These are phyloP conservation scores for Gortyna flavago DNA, from an alignment of 2,888 invertebrate species.

Conservation along the genomic window DNA sequence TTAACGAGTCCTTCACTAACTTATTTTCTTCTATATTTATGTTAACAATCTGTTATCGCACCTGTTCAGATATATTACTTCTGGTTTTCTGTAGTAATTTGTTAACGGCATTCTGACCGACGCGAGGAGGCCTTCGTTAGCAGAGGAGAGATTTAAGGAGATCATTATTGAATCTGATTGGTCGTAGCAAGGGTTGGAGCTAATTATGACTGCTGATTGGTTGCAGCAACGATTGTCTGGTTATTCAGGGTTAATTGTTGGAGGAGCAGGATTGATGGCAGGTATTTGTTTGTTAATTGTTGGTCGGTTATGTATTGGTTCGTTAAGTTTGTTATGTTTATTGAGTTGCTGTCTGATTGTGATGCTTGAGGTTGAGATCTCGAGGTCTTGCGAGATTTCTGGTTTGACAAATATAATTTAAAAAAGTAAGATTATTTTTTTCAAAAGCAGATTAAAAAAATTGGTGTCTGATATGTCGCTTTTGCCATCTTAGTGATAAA, in stretches of 20 bases:
- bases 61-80: constrained; percentile 19
- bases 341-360: not conserved
- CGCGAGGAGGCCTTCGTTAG: constrained; percentile 45
- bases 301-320: constrained; percentile 29
- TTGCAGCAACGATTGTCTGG: constrained; percentile 8
- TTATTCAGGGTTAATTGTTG: constrained; percentile 35
- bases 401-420: not conserved
- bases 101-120: constrained; percentile 5
- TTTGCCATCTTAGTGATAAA: not conserved
- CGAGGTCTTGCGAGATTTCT: not conserved
- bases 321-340: constrained; percentile 23
- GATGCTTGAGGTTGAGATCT: not conserved
- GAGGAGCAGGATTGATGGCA: constrained; percentile 30
- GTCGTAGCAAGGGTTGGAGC: constrained; percentile 16
- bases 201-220: constrained; percentile 39
- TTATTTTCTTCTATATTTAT: constrained; percentile 29
- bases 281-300: constrained; percentile 37
- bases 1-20: constrained; percentile 2
- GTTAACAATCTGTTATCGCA: constrained; percentile 22
- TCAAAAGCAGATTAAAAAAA: not conserved
- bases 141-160: constrained; percentile 46
- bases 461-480: not conserved
- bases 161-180: constrained; percentile 45
- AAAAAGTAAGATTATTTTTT: too few relatives aligned
- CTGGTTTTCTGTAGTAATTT: constrained; percentile 29